These are phyloP conservation scores for Hirtodrosophila histrioides DNA, from an alignment of 2,888 invertebrate genomes.

Conservation along the genomic window DNA sequence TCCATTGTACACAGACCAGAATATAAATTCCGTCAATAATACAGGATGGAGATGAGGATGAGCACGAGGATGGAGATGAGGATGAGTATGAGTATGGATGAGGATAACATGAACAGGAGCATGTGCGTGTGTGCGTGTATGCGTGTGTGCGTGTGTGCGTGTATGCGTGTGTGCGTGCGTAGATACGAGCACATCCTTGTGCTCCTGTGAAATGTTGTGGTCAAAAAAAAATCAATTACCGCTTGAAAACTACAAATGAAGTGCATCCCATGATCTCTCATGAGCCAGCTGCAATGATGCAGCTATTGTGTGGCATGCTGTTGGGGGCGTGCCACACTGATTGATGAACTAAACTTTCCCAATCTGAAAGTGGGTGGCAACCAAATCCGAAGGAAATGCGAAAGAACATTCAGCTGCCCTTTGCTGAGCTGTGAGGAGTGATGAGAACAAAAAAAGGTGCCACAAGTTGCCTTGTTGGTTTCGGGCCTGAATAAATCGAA, in stretches of 20 bases:
- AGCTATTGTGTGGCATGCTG: background rate
- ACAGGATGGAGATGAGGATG: no score
- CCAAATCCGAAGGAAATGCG: background rate
- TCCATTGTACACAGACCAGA: no score
- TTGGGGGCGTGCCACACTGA: constrained; percentile 19
- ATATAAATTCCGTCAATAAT: no score
- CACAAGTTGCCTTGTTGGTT: background rate
- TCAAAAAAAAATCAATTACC: constrained; percentile 60
- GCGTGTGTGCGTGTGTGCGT: no score
- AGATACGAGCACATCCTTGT: background rate
- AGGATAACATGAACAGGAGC: no score
- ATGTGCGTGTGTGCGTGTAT: no score
- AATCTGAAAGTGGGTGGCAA: background rate
- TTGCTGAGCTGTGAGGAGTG: background rate
- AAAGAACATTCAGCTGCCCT: background rate
- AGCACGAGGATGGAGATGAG: no score
- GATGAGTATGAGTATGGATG: no score
- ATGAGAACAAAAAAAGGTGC: background rate
- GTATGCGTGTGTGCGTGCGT: no score
- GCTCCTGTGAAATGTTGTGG: constrained; percentile 13
- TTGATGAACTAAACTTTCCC: constrained; percentile 13
- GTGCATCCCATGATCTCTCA: constrained; percentile 9
- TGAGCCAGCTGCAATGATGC: background rate
- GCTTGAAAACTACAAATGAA: constrained; percentile 37
- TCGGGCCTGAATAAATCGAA: background rate